Evolutionary conservation across 2,797 vertebrate species (phyloP), one percentile per base, ranked within the genome.

Genomic region (Danio tinwini): DNA sequence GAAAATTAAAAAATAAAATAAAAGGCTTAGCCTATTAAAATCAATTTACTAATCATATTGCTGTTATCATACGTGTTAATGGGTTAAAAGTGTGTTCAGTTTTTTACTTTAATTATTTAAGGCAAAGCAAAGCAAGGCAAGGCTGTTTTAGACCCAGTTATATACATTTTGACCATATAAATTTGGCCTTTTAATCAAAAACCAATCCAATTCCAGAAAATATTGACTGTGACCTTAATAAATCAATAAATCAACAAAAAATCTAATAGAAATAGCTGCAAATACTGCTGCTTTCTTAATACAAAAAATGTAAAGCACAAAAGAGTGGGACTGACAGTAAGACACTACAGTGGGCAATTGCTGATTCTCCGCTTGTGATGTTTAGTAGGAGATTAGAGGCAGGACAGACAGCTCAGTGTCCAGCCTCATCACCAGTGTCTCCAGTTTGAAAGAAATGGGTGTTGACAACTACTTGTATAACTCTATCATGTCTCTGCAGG

Each of bases 401-500:
- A 58, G 45, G 61, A 40, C 53, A 75, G 49, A 67, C 52, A 64
- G 53, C 72, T 71, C 70, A 75, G 53, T 59, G 65, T 72, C 76
- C 65, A 40, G 61, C 17, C 50, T 47, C 6, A 67, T 68, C 55
- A 76, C 80, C 58, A 62, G 55, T 49, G 37, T 65, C 50, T 68
- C 45, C 61, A 63, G 45, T 19, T 44, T 62, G 53, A 74, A 49
- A 42, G 64, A 82, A 81, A 86, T 71, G 59, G 13, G 37, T 82
- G 63, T 21, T 81, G 81, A 82, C 68, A 81, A 69, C 42, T 70
- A n/a, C 74, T 16, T 67, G 47, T 61, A 67, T 67, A 53, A 78
- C 40, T 52, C 55, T 49, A 52, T 55, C 44, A 47, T 37, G 58
- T 74, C 77, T 62, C 47, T 78, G 65, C 59, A 59, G 50, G 52